Conservation (phyloP, 2,113 vertebrate species). For the Cololabis saira region DNA sequence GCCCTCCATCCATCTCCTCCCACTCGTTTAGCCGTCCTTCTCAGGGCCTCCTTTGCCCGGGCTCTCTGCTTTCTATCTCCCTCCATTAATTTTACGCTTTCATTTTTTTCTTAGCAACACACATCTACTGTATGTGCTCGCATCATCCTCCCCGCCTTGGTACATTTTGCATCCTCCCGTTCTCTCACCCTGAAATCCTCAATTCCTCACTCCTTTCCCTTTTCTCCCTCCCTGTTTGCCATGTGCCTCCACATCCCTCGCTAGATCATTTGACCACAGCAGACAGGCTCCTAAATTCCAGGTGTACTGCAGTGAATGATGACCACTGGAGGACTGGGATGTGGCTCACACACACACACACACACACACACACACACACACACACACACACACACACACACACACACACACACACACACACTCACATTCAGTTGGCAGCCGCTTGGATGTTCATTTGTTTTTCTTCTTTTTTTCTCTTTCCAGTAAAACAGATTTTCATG, state of each 20-base stretch:
- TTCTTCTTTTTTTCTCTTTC: slow-evolving; percentile 17
- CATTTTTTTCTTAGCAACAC: slow-evolving; percentile 28
- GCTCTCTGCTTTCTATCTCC: neutral
- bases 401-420: slow-evolving; percentile 18
- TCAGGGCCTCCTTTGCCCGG: slow-evolving; percentile 1
- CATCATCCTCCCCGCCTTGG: slow-evolving; percentile 2
- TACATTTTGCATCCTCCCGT: slow-evolving; percentile 22
- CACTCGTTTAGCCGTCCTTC: slow-evolving; percentile 48
- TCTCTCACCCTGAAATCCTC: slow-evolving; percentile 27
- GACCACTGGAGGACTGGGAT: slow-evolving; percentile 24
- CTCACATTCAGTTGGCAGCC: slow-evolving; percentile 3
- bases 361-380: slow-evolving; percentile 16
- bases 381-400: slow-evolving; percentile 22
- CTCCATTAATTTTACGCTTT: slow-evolving; percentile 36
- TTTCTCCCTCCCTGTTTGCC: slow-evolving; percentile 2
- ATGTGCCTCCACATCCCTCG: slow-evolving; percentile 8
- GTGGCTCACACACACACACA: slow-evolving; percentile 17
- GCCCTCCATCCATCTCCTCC: slow-evolving; percentile 45
- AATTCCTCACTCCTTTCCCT: slow-evolving; percentile 1
- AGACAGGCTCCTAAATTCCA: slow-evolving; percentile 47
- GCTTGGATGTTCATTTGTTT: slow-evolving; percentile 23
- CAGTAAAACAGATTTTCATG: slow-evolving; percentile 34
- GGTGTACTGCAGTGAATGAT: slow-evolving; percentile 53
- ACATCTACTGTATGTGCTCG: neutral
- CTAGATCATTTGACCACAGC: slow-evolving; percentile 53